These are phyloP conservation scores for Pedetes capensis DNA, from an alignment of 2,113 vertebrate genomes.

Conservation along the genomic window DNA sequence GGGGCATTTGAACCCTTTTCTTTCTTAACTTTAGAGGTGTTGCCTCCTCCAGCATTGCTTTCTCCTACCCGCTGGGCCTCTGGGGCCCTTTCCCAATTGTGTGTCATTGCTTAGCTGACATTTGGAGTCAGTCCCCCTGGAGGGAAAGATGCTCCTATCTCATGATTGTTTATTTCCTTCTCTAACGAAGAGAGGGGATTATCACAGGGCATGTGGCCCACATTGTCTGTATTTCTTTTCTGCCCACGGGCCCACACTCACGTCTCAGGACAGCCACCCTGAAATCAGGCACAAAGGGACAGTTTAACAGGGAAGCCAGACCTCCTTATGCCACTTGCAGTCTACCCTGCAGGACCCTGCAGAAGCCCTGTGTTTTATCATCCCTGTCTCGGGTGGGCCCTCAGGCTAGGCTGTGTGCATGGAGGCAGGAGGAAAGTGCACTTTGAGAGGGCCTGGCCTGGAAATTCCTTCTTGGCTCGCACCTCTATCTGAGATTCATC, in stretches of 20 bases:
- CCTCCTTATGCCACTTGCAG: background rate
- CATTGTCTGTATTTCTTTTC: background rate
- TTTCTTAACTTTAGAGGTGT: background rate
- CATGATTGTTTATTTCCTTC: background rate
- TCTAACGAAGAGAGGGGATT: background rate
- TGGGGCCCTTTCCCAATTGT: background rate
- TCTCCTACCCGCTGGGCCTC: background rate
- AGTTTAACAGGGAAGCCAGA: background rate
- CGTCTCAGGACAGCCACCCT: background rate
- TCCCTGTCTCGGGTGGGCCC: background rate
- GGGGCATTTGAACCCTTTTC: background rate
- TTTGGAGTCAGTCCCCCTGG: background rate
- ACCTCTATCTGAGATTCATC: background rate
- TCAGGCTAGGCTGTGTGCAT: too few species aligned
- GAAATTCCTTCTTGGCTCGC: background rate
- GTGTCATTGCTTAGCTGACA: background rate
- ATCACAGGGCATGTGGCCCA: background rate
- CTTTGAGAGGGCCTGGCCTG: background rate
- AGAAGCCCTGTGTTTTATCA: background rate
- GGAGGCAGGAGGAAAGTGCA: background rate
- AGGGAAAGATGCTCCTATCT: background rate
- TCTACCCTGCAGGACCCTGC: background rate
- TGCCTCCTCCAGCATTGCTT: background rate
- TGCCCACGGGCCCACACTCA: background rate
- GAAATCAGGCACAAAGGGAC: background rate